Conservation (phyloP, 2,888 invertebrate genomes). For the Leptinotarsa rubiginosa region DNA sequence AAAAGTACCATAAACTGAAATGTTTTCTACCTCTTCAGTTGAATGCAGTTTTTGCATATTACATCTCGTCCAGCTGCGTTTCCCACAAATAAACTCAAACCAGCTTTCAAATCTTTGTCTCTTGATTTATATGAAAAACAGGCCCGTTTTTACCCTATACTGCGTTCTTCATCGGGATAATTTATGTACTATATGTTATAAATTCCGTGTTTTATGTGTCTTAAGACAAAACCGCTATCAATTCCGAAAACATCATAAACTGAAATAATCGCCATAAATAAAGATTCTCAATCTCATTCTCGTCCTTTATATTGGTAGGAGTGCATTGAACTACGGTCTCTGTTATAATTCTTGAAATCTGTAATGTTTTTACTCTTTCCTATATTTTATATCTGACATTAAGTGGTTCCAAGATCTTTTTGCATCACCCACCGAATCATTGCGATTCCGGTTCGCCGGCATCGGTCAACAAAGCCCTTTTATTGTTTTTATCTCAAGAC, state of each 20-base stretch:
- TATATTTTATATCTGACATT: conserved; percentile 53
- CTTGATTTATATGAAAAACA: conserved; percentile 19
- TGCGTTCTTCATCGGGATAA: conserved; percentile 21
- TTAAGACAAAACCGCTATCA: conserved; percentile 30
- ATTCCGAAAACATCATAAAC: conserved; percentile 33
- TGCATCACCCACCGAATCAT: conserved; percentile 45
- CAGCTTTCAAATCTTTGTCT: conserved; percentile 13
- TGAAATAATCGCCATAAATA: conserved; percentile 34
- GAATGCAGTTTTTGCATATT: conserved; percentile 12
- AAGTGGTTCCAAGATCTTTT: conserved; percentile 51
- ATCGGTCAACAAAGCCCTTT: conserved; percentile 34
- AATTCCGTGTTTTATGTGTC: conserved; percentile 28
- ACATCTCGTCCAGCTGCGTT: conserved; percentile 17
- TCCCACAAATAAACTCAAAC: conserved; percentile 12
- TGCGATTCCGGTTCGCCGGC: conserved; percentile 36
- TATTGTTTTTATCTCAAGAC: conserved; percentile 41
- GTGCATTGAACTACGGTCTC: conserved; percentile 36
- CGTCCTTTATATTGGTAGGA: conserved; percentile 15
- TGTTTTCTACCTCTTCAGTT: background rate
- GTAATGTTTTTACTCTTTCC: conserved; percentile 49
- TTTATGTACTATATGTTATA: conserved; percentile 26
- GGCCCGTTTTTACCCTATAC: conserved; percentile 9
- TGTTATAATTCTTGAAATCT: conserved; percentile 48
- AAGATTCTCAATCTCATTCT: conserved; percentile 23
- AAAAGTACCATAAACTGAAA: background rate